Percentiles rank a stretch among this genome's conserved stretches.
These are phyloP conservation scores for Phocoena phocoena DNA, from an alignment of 2,113 vertebrate genomes.

Conservation along the genomic window DNA sequence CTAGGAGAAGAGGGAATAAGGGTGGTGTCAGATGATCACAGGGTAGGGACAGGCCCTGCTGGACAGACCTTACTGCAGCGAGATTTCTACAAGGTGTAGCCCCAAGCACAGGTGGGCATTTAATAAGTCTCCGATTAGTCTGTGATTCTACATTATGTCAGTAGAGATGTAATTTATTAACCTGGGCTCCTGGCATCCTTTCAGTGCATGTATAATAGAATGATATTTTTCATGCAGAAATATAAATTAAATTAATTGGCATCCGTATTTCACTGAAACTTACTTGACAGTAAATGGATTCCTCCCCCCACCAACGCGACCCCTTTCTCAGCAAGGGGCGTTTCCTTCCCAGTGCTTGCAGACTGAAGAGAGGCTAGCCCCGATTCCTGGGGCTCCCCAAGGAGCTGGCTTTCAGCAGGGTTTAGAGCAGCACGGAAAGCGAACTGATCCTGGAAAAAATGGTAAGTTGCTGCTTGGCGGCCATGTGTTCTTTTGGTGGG, in stretches of 20 bases:
- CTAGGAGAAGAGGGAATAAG: background rate
- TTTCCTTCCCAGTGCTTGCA: slow-evolving; percentile 49
- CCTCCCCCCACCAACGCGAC: background rate
- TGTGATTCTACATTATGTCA: slow-evolving; percentile 63
- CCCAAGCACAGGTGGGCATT: slow-evolving; percentile 65
- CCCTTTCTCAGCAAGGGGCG: slow-evolving; percentile 60
- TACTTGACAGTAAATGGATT: slow-evolving; percentile 64
- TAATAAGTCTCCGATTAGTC: slow-evolving; percentile 68
- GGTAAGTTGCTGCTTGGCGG: background rate
- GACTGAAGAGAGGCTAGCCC: background rate
- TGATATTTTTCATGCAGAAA: slow-evolving; percentile 70
- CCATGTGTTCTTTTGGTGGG: background rate
- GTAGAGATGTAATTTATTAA: slow-evolving; percentile 69
- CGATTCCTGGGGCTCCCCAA: background rate
- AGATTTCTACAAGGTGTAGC: background rate
- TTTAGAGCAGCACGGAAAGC: background rate
- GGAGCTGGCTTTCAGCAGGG: slow-evolving; percentile 58
- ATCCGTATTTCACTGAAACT: slow-evolving; percentile 70
- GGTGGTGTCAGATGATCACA: background rate
- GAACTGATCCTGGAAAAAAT: slow-evolving; percentile 45
- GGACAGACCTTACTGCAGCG: slow-evolving; percentile 17
- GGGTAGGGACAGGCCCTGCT: background rate
- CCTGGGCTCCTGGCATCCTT: slow-evolving; percentile 62
- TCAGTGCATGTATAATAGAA: slow-evolving; percentile 63
- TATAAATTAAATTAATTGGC: slow-evolving; percentile 80